phyloP scores from a whole-genome alignment of 2,797 vertebrate species.

The Cirrhinus molitorella region DNA sequence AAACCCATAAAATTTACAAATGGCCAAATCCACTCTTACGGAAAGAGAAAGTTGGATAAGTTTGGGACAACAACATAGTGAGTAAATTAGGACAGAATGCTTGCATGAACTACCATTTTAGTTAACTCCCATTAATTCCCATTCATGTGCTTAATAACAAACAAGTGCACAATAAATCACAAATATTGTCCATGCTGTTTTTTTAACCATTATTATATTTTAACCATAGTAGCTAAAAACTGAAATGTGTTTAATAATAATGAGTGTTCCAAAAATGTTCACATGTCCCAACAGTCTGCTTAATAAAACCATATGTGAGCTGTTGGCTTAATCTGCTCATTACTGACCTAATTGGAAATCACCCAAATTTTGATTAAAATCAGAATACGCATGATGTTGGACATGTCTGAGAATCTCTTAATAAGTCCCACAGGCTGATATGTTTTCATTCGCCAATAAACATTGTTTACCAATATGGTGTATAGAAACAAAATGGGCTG shows the following conservation, averaged over 20 bases:
- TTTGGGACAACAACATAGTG: neutral
- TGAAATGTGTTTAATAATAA: neutral
- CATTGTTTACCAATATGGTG: neutral
- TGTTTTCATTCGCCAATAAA: neutral
- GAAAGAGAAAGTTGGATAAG: too few relatives aligned
- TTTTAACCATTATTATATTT: neutral
- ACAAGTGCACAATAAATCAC: neutral
- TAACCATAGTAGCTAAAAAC: too few relatives aligned
- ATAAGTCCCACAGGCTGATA: neutral
- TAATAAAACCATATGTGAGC: neutral
- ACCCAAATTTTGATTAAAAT: neutral
- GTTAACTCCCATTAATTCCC: neutral
- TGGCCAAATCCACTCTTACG: too few relatives aligned
- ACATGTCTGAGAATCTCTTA: neutral
- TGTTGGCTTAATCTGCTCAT: neutral
- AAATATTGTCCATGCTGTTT: neutral
- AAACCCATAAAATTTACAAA: too few relatives aligned
- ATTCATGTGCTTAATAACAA: neutral
- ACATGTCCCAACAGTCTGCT: neutral
- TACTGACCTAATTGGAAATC: neutral
- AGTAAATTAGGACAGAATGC: neutral
- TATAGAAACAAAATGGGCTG: neutral
- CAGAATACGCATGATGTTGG: neutral
- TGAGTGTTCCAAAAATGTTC: neutral
- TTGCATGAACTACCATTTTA: neutral